Conservation (phyloP, 2,113 vertebrate genomes). For the Spheniscus mendiculus region DNA sequence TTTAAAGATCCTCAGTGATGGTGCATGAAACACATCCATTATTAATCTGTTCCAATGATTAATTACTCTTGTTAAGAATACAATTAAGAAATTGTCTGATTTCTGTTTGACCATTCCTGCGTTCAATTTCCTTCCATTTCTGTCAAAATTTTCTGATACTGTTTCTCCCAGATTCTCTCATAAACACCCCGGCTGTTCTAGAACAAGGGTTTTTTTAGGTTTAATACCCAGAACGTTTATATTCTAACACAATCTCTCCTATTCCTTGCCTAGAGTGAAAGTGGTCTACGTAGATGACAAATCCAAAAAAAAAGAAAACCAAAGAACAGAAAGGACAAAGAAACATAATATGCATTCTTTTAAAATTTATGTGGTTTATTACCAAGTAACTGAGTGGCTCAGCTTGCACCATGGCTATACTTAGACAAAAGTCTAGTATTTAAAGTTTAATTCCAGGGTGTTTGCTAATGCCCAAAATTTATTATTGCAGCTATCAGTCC, state of each 20-base stretch:
- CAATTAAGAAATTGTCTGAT: slow-evolving; percentile 25
- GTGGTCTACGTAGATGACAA: neutral
- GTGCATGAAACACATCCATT: neutral
- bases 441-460: neutral
- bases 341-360: neutral
- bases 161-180: neutral
- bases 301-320: neutral
- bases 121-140: neutral
- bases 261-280: neutral
- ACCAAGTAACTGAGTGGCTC: neutral
- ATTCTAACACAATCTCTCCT: neutral
- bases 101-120: slow-evolving; percentile 12
- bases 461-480: neutral
- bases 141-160: neutral
- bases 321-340: neutral
- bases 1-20: neutral
- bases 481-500: neutral
- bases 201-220: neutral
- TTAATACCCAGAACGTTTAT: neutral
- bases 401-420: neutral
- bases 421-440: neutral
- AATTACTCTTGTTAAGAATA: slow-evolving; percentile 49
- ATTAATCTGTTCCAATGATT: slow-evolving; percentile 22
- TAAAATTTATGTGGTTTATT: neutral
- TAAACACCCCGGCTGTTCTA: neutral